Evolutionary conservation across 2,888 invertebrate genomes (phyloP), one percentile per base, ranked within the genome.

Genomic region (Orthonevra nobilis): DNA sequence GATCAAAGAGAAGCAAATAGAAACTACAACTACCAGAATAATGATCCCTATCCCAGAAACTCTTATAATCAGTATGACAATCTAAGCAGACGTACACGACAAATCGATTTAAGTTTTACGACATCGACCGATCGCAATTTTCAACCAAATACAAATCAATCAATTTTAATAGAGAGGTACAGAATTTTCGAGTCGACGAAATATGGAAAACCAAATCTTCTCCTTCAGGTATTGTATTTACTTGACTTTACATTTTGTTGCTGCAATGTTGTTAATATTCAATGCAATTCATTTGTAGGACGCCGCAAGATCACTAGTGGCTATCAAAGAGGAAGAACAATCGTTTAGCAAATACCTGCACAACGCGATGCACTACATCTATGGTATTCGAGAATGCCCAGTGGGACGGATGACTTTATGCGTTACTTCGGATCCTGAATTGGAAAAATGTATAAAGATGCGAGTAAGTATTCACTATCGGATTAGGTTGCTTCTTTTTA

Each of bases 381-480:
- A 93, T 72, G 93, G 93, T 1, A 92, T 97, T 1, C 90, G 95
- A 54, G 92, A 93, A 74, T 98, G 98, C 86, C 96, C 97, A 0
- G 93, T 97, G 4, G 91, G 92, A 42, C 90, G 92, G n/a, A 96
- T 97, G 90, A 93, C 93, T 0, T 87, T 98, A 14, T 98, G 98
- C 86, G 95, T 98, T 15, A 96, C 97, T 0, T 98, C 98, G 0
- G 94, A 95, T 64, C 91, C 93, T 0, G 98, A 98, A 88, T 91
- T 95, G 90, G 93, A 94, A 63, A 98, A 98, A 89, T 98, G 98
- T 86, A 90, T 95, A 38, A 95, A 95, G 89, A 97, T 97, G 97
- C 93, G 92, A 91, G 96, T 96, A 26, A 87, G 90, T 87, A n/a
- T n/a, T n/a, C n/a, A n/a, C n/a, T n/a, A n/a, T n/a, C n/a, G n/a